Base-by-base conservation (phyloP, 2,888 invertebrate species). In the Sinentomon sp. region DNA sequence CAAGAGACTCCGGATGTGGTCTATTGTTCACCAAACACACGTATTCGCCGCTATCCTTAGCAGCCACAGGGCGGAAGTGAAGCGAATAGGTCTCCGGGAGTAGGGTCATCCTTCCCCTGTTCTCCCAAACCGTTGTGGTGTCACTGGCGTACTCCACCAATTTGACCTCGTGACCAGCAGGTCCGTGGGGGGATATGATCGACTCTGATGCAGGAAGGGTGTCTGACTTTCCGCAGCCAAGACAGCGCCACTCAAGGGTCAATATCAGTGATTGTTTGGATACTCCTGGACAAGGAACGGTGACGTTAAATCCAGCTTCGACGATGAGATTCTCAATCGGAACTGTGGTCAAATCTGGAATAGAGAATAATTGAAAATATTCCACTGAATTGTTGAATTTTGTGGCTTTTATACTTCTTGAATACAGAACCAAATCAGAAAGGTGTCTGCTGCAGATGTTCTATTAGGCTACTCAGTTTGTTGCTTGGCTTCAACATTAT, bases 21-120 rank as follows among this genome's bases (percentile, higher is more conserved):
- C 68, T 58, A 49, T 63, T 65, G 53, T 70, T 70, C 45, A 68
- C 66, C 42, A 68, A 56, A 45, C 69, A 70, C 43, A 63, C 60
- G 48, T 70, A 70, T 46, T 66, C 64, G 25, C 64, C 66, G 41
- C 62, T 65, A 51, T 69, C 69, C 36, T 59, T 55, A 26, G 66
- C 63, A 40, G 57, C 50, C 6, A 66, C 64, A 29, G 68, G 68
- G 45, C 60, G 59, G 47, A 69, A 64, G 41, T 60, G 59, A 40
- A 70, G 55, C 17, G 63, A 62, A 47, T 64, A 68, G 44, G 61
- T 61, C 44, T 63, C 63, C 42, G 61, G 55, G 36, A 62, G 53
- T 35, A 68, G 56, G 39, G 63, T 60, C 41, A 68, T 59, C 47
- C 62, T 54, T 44, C 59, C 52, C 29, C 53, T 56, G 46, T 59